A percentile compares a stretch with the other conserved stretches of the same genome.
These are phyloP conservation scores for Epinotia brunnichana DNA, from an alignment of 2,888 invertebrate species.

Conservation along the genomic window DNA sequence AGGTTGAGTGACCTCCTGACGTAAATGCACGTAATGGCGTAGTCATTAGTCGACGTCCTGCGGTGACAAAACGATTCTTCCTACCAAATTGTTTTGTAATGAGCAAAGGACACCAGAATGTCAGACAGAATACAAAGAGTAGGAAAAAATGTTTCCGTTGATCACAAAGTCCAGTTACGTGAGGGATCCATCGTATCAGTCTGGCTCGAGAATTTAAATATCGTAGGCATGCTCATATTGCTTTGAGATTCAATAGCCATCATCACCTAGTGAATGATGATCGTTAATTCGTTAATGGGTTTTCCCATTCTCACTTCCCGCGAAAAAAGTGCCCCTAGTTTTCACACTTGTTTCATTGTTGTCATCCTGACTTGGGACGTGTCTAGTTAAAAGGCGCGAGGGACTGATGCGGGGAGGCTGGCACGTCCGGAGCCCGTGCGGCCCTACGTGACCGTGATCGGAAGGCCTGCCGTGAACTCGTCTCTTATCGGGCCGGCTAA, in stretches of 20 bases:
- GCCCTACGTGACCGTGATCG: slow-evolving; percentile 56
- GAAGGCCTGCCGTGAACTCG: slow-evolving; percentile 44
- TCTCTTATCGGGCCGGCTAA: slow-evolving; percentile 39
- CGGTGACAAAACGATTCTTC: slow-evolving; percentile 57
- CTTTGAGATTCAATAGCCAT: neutral
- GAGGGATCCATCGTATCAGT: slow-evolving; percentile 10
- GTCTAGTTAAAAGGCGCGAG: slow-evolving; percentile 46
- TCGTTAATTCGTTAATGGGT: slow-evolving; percentile 14
- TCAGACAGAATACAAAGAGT: slow-evolving; percentile 28
- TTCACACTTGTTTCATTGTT: slow-evolving; percentile 29
- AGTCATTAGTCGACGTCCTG: slow-evolving; percentile 69
- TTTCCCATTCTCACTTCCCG: neutral
- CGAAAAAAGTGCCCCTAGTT: slow-evolving; percentile 11
- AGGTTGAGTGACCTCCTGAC: slow-evolving; percentile 66
- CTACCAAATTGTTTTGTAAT: slow-evolving; percentile 62
- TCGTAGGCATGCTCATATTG: neutral
- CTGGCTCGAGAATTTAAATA: neutral
- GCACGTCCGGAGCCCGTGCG: slow-evolving; percentile 51
- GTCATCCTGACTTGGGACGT: slow-evolving; percentile 46
- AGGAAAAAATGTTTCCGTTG: slow-evolving; percentile 22
- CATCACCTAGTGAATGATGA: neutral
- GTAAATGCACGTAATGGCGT: slow-evolving; percentile 55
- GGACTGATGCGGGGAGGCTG: slow-evolving; percentile 48
- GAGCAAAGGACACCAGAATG: slow-evolving; percentile 49
- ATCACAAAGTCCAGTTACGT: slow-evolving; percentile 24